Evolutionary conservation across 2,888 invertebrate genomes (phyloP).

Genomic region (Chalcis sispes): DNA sequence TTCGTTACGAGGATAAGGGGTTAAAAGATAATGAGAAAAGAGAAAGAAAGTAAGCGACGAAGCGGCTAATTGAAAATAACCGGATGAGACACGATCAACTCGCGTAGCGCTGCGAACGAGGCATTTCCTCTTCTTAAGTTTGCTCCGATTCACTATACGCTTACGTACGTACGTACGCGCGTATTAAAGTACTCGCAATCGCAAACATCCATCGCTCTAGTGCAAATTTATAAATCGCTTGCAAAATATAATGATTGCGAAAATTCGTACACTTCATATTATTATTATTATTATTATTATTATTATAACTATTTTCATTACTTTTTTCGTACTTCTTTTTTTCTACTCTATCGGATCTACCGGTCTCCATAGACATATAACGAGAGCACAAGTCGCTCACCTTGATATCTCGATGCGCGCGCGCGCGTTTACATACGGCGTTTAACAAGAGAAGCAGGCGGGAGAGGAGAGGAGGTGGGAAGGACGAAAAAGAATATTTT

Average conservation of each 20-base stretch:
- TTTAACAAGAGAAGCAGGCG: no score
- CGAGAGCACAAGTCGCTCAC: not conserved
- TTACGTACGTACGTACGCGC: not conserved
- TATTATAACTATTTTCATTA: no score
- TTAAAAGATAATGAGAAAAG: slow-evolving; percentile 37
- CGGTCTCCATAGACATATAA: not conserved
- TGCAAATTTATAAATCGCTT: not conserved
- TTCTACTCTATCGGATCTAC: no score
- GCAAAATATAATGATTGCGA: not conserved
- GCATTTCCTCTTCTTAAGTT: slow-evolving; percentile 1
- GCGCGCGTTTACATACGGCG: not conserved
- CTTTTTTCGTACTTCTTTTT: no score
- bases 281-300: no score
- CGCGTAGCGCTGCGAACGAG: slow-evolving; percentile 2
- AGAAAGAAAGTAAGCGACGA: not conserved
- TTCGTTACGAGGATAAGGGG: no score
- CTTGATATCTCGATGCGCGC: not conserved
- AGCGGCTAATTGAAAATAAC: slow-evolving; percentile 21
- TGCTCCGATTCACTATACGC: not conserved
- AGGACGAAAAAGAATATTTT: not conserved
- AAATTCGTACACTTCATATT: not conserved
- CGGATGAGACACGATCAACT: slow-evolving; percentile 20
- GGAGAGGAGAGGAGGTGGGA: no score
- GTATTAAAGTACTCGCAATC: no score
- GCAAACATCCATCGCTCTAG: not conserved